Conservation (phyloP, 2,797 vertebrate species). For the Chaunax sp. region DNA sequence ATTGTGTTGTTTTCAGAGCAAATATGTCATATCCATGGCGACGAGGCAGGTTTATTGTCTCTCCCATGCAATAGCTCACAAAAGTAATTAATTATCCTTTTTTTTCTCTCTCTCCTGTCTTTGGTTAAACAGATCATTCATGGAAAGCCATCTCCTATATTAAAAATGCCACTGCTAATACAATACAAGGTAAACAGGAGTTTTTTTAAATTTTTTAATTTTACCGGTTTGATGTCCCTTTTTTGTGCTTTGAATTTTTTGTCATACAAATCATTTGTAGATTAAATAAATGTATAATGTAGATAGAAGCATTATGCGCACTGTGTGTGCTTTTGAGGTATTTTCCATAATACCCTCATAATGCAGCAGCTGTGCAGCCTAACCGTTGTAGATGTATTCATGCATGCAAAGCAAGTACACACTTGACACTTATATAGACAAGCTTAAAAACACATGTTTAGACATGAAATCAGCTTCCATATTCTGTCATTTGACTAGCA, state of each 20-base stretch:
- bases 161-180: slow-evolving; percentile 88
- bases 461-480: slow-evolving; percentile 70
- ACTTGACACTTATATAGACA: slow-evolving; percentile 68
- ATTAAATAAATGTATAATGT: slow-evolving; percentile 49
- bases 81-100: slow-evolving; percentile 99
- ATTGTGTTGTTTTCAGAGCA: slow-evolving; percentile 99
- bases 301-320: slow-evolving; percentile 50
- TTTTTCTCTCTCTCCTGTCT: slow-evolving; percentile 90
- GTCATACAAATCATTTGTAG: slow-evolving; percentile 37
- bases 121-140: slow-evolving; percentile 99
- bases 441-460: slow-evolving; percentile 73
- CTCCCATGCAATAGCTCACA: slow-evolving; percentile 99
- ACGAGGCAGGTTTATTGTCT: slow-evolving; percentile 99
- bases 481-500: slow-evolving; percentile 63
- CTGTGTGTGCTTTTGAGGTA: slow-evolving; percentile 66
- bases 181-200: slow-evolving; percentile 96
- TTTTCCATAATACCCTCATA: slow-evolving; percentile 68
- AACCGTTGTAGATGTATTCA: slow-evolving; percentile 80
- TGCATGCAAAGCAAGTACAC: slow-evolving; percentile 76
- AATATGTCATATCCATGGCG: slow-evolving; percentile 99
- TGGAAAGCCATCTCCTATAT: slow-evolving; percentile 94
- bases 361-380: slow-evolving; percentile 76
- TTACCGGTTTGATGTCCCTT: slow-evolving; percentile 62
- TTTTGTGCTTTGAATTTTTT: slow-evolving; percentile 47
- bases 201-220: slow-evolving; percentile 83